These are phyloP conservation scores for Cladorhizidae sp. DNA, from an alignment of 37 sponge, comb jelly and placozoan genomes.

Conservation along the genomic window DNA sequence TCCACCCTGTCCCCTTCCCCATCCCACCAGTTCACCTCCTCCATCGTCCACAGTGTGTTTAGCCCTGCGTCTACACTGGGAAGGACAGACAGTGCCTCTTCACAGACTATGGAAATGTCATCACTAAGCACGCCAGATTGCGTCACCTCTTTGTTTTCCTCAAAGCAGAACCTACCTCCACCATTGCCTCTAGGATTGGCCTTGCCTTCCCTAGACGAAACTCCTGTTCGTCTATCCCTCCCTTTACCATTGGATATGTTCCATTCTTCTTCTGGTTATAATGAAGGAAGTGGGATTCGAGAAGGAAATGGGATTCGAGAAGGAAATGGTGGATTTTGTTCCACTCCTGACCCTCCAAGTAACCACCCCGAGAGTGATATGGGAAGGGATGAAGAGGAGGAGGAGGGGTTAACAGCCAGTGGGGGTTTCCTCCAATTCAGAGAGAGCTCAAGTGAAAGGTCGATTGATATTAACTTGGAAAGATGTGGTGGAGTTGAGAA, in stretches of 20 bases:
- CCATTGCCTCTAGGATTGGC: background rate
- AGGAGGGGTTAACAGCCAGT: no score
- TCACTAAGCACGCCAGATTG: background rate
- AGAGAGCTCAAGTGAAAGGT: no score
- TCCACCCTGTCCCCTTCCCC: constrained; percentile 1
- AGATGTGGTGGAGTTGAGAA: no score
- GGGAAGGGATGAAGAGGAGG: no score
- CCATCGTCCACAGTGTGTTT: constrained; percentile 1
- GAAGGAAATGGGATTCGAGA: no score
- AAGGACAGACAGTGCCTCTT: no score
- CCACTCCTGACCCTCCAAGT: no score
- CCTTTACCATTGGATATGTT: background rate
- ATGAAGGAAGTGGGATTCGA: no score
- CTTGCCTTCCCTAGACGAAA: background rate
- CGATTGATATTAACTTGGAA: no score
- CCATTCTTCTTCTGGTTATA: background rate
- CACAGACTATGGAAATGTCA: constrained; percentile 3
- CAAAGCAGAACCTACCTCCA: background rate
- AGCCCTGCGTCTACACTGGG: background rate
- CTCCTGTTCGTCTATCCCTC: background rate
- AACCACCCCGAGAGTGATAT: no score
- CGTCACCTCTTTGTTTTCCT: background rate
- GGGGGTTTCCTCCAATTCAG: no score
- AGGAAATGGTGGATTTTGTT: no score
- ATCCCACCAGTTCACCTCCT: background rate